phyloP scores from a whole-genome alignment of 1,140 invertebrate species.

The Hycleus cichorii region DNA sequence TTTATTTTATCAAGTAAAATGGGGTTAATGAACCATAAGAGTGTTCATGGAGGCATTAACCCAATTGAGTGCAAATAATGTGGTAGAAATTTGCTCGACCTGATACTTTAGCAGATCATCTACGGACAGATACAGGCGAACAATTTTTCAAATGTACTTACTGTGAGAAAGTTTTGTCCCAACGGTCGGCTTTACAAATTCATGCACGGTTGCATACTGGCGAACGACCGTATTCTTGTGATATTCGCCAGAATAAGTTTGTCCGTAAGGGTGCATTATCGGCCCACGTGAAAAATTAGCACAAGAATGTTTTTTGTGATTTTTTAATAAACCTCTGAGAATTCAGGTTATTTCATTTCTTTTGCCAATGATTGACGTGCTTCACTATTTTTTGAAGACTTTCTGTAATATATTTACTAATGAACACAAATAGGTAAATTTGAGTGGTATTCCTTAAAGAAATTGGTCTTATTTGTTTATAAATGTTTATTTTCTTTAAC shows the following conservation, averaged over 20 bases:
- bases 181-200: constrained; percentile 8
- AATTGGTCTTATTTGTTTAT: too few species aligned
- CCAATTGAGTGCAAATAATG: constrained; percentile 17
- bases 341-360: too few species aligned
- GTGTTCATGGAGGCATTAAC: background rate
- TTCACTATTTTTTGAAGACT: too few species aligned
- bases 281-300: too few species aligned
- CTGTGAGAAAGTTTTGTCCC: constrained; percentile 24
- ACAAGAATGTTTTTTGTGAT: too few species aligned
- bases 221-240: constrained; percentile 12
- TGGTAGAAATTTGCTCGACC: constrained; percentile 8
- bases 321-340: too few species aligned
- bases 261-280: too few species aligned
- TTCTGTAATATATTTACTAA: too few species aligned
- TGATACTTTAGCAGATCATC: constrained; percentile 8
- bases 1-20: background rate
- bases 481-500: too few species aligned
- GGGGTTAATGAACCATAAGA: background rate
- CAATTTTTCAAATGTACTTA: constrained; percentile 4
- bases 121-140: constrained; percentile 9
- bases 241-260: constrained; percentile 10
- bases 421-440: too few species aligned
- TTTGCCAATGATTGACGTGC: too few species aligned
- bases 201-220: constrained; percentile 1
- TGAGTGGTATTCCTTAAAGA: too few species aligned